Percentiles rank a stretch among this genome's conserved stretches.
These are phyloP conservation scores for Paralichthys olivaceus DNA, from an alignment of 2,113 vertebrate species.

Conservation along the genomic window DNA sequence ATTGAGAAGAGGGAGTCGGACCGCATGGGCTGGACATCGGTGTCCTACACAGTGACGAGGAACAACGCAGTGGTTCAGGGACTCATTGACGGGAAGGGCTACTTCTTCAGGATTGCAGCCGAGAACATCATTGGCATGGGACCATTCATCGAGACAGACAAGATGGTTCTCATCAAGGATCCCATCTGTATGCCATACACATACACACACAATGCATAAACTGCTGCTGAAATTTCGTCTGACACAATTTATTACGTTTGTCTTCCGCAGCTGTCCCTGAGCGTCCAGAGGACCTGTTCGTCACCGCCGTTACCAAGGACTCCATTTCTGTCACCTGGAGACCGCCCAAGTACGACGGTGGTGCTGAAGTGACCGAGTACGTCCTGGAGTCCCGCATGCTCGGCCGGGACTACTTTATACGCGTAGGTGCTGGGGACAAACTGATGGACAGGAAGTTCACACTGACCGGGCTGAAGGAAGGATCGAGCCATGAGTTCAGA, in stretches of 20 bases:
- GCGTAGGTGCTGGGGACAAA: constrained; percentile 88
- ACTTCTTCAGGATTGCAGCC: constrained; percentile 97
- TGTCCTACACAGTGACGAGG: constrained; percentile 93
- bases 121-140: constrained; percentile 99
- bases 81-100: constrained; percentile 91
- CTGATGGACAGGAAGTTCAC: constrained; percentile 92
- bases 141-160: constrained; percentile 90
- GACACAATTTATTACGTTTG: background rate
- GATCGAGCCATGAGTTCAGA: constrained; percentile 93
- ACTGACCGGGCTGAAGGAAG: constrained; percentile 91
- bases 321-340: constrained; percentile 93
- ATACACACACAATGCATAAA: background rate
- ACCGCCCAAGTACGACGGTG: constrained; percentile 97
- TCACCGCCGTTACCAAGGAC: constrained; percentile 91
- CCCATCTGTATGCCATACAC: constrained; percentile 89
- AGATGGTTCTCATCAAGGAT: constrained; percentile 90
- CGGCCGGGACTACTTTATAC: constrained; percentile 91
- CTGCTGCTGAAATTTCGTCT: background rate
- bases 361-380: constrained; percentile 92
- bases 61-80: constrained; percentile 97
- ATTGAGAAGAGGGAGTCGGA: constrained; percentile 97
- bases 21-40: constrained; percentile 95
- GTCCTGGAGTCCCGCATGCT: constrained; percentile 92
- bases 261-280: constrained; percentile 89
- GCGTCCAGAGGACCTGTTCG: constrained; percentile 93